phyloP scores from a whole-genome alignment of 1,140 invertebrate species.

The Metaphire vulgaris region DNA sequence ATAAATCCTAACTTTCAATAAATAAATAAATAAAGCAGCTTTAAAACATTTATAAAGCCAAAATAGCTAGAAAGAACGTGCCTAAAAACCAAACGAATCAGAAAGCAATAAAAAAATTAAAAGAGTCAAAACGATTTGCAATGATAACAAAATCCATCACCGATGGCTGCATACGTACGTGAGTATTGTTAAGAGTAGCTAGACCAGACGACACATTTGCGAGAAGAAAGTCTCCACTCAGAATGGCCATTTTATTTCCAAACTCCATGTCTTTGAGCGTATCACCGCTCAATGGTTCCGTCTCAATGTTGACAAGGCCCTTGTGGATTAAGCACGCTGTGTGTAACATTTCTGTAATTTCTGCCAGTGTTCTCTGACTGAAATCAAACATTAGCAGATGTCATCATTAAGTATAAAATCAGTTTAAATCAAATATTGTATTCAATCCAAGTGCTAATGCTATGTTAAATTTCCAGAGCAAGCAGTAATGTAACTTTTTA shows the following conservation, averaged over 20 bases:
- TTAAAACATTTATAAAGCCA: no score
- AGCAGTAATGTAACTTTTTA: no score
- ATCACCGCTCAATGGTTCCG: constrained; percentile 45
- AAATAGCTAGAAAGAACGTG: no score
- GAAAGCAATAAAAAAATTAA: constrained; percentile 6
- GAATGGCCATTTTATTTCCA: constrained; percentile 87
- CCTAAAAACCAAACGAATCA: no score
- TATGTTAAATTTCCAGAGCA: no score
- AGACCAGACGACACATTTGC: constrained; percentile 81
- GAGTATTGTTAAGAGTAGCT: constrained; percentile 67
- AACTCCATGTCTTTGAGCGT: constrained; percentile 73
- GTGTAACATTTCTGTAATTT: constrained; percentile 52
- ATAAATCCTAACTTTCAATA: no score
- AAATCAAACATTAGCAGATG: constrained; percentile 21
- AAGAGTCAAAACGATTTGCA: neutral
- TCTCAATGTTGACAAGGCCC: constrained; percentile 66
- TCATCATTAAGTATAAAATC: no score
- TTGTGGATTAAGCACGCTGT: constrained; percentile 50
- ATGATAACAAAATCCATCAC: neutral
- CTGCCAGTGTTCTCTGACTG: constrained; percentile 53
- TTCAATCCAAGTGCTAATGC: no score
- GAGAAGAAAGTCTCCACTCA: constrained; percentile 85
- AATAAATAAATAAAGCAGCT: no score
- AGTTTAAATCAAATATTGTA: no score
- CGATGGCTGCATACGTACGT: no score